A percentile compares a stretch with the other conserved stretches of the same genome.
phyloP scores from a whole-genome alignment of 2,113 vertebrate species.

The Bothrops jararaca region DNA sequence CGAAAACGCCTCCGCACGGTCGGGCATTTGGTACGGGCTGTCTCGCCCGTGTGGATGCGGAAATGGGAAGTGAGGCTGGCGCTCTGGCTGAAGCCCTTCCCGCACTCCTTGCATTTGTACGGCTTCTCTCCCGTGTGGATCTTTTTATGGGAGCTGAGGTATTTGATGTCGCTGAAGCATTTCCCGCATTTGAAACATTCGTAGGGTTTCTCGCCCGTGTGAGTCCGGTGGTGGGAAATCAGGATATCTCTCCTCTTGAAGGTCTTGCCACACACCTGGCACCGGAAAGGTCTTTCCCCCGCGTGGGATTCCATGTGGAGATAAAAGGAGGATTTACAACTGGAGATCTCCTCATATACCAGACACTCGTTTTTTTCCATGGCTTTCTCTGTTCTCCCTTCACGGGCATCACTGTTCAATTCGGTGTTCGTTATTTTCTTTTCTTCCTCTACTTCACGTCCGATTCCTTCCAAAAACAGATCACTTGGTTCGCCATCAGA shows the following conservation, averaged over 20 bases:
- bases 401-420: neutral
- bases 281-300: neutral
- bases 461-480: neutral
- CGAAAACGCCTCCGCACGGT: neutral
- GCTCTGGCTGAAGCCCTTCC: neutral
- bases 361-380: neutral
- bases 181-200: neutral
- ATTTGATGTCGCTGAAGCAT: neutral
- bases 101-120: neutral
- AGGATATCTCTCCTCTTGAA: neutral
- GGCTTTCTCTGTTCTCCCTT: neutral
- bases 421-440: neutral
- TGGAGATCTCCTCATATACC: neutral
- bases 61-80: neutral
- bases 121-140: neutral
- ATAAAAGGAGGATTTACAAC: neutral
- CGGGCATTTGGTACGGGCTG: neutral
- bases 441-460: neutral
- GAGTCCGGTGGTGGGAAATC: neutral
- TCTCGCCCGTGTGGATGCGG: neutral
- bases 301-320: neutral
- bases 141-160: neutral
- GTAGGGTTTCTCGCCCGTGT: neutral
- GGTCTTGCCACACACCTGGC: neutral
- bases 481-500: neutral